A percentile compares a stretch with the other conserved stretches of the same genome.
These are phyloP conservation scores for Nasonia oneida DNA, from an alignment of 2,888 invertebrate species.

Conservation along the genomic window DNA sequence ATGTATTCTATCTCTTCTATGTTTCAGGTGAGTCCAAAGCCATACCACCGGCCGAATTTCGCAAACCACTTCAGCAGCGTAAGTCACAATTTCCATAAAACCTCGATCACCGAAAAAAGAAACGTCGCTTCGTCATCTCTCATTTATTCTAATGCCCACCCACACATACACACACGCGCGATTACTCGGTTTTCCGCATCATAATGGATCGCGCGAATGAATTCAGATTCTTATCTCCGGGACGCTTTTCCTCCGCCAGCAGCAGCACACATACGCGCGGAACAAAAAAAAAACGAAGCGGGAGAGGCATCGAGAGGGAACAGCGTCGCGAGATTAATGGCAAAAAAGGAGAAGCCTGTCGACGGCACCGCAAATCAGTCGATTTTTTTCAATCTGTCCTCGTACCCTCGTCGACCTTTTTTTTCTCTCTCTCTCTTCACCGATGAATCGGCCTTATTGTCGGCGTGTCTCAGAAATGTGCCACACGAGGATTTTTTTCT, in stretches of 20 bases:
- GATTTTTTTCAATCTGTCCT: conserved; percentile 55
- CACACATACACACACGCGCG: neutral
- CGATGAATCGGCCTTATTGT: conserved; percentile 53
- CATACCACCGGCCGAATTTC: neutral
- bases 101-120: neutral
- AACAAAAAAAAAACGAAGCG: neutral
- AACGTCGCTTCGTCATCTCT: neutral
- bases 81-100: conserved; percentile 3
- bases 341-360: conserved; percentile 30
- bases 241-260: neutral
- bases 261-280: neutral
- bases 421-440: neutral
- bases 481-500: conserved; percentile 7
- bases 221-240: conserved; percentile 30
- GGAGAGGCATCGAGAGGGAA: neutral
- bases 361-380: conserved; percentile 46
- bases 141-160: neutral
- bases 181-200: conserved; percentile 4
- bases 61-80: neutral
- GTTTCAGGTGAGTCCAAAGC: neutral
- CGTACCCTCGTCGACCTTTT: conserved; percentile 43
- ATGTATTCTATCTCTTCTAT: neutral
- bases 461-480: conserved; percentile 26
- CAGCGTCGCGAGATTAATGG: conserved; percentile 42
- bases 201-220: conserved; percentile 15